phyloP scores from a whole-genome alignment of 2,888 invertebrate species.

The Cyclophora albipunctata region DNA sequence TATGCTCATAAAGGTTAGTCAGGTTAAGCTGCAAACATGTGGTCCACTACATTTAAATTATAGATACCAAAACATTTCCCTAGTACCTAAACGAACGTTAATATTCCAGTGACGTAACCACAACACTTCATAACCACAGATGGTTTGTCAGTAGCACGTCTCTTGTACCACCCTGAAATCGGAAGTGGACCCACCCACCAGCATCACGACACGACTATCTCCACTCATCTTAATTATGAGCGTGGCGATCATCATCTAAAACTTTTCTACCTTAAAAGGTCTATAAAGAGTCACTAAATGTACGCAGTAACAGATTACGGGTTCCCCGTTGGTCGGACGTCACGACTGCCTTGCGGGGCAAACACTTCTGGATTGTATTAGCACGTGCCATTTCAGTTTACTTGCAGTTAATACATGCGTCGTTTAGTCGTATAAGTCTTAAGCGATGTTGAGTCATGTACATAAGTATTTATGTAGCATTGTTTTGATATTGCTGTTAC shows the following conservation, averaged over 20 bases:
- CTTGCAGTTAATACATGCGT: too few species aligned
- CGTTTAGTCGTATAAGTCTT: too few species aligned
- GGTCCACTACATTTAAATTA: too few species aligned
- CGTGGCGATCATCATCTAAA: conserved; percentile 74
- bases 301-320: conserved; percentile 67
- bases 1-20: too few species aligned
- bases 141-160: conserved; percentile 33
- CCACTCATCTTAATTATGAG: conserved; percentile 69
- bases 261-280: conserved; percentile 71
- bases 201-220: conserved; percentile 70
- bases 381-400: conserved; percentile 21
- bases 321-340: conserved; percentile 55
- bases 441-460: too few species aligned
- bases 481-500: too few species aligned
- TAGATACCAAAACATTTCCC: too few species aligned
- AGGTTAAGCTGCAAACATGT: too few species aligned
- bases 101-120: conserved; percentile 16
- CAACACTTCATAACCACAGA: conserved; percentile 32
- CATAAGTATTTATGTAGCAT: too few species aligned
- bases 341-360: conserved; percentile 49
- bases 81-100: background rate
- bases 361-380: conserved; percentile 59
- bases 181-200: conserved; percentile 73
- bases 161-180: conserved; percentile 61
- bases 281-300: conserved; percentile 70